Base-by-base conservation (phyloP, 2,797 vertebrate genomes). In the Gila robusta region DNA sequence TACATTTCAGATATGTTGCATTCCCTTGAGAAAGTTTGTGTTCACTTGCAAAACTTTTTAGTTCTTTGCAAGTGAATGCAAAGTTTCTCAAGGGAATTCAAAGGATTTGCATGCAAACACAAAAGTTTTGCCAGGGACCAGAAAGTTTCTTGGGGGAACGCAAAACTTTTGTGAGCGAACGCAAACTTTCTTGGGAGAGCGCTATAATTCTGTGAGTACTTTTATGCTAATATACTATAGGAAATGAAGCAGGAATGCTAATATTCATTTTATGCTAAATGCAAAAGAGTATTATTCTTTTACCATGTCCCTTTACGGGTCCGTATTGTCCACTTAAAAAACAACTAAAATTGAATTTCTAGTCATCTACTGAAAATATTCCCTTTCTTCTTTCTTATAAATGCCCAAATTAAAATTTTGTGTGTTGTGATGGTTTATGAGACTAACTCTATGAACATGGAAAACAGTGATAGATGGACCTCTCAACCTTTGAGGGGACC, bases 211-310 rank as follows among this genome's bases (percentile, higher is more conserved):
- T 77, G 32, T 77, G 49, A 21, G 17, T 3, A 32, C 21, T 26
- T 39, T 39, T 41, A 62, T 62, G 35, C 76, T 79, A 79, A 79
- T 41, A n/a, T 8, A 26, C 6, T 6, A 35, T 39, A 78, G 23
- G 35, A 62, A 62, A 59, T 59, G 23, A 37, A 23, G 76, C 76
- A 59, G 32, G 23, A 41, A n/a, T 59, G 3, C 23, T 62, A 39
- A 78, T 78, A n/a, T 39, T 32, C 32, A 77, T 37, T 37, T 77
- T 16, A 56, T 77, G 73, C 28, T 77, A 77, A 77, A 77, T 37
- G 21, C 12, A 56, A 56, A 77, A 56, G 35, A 12, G 10, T 76
- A 35, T 54, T 54, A 76, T 77, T 77, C 7, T 76, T 78, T 78
- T 21, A 56, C 52, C 21, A n/a, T 56, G 21, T 59, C 52, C 32